phyloP scores from a whole-genome alignment of 2,797 vertebrate species.

The Valencia hispanica region DNA sequence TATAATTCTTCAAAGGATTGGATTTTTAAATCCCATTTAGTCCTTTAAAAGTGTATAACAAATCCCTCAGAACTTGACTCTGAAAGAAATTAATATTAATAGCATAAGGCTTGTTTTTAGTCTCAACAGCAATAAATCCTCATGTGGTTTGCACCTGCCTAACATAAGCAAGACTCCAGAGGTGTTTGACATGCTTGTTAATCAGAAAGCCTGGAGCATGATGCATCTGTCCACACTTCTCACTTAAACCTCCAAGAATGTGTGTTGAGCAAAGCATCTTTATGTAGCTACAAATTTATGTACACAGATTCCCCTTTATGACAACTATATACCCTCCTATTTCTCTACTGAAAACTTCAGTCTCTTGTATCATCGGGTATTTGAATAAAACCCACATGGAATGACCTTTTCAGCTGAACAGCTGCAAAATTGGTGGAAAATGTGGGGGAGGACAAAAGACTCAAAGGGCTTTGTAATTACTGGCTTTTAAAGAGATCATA shows the following conservation, averaged over 20 bases:
- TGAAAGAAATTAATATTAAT: conserved; percentile 29
- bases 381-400: conserved; percentile 2
- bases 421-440: neutral
- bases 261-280: conserved; percentile 1
- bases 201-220: conserved; percentile 44
- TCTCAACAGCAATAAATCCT: conserved; percentile 35
- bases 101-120: conserved; percentile 32
- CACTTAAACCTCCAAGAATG: conserved; percentile 42
- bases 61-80: conserved; percentile 30
- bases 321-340: neutral
- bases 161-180: conserved; percentile 9
- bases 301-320: neutral
- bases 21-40: conserved; percentile 1
- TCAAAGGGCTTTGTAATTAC: neutral
- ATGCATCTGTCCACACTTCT: conserved; percentile 40
- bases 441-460: neutral
- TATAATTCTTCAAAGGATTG: conserved; percentile 5
- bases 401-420: conserved; percentile 5
- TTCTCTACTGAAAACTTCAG: neutral
- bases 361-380: conserved; percentile 2
- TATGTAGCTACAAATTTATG: neutral
- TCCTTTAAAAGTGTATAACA: conserved; percentile 23
- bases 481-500: conserved; percentile 5
- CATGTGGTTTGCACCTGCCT: conserved; percentile 43
- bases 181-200: conserved; percentile 52